Percentiles rank a stretch among this genome's conserved stretches.
phyloP scores from a whole-genome alignment of 2,113 vertebrate genomes.

The Nicator chloris region DNA sequence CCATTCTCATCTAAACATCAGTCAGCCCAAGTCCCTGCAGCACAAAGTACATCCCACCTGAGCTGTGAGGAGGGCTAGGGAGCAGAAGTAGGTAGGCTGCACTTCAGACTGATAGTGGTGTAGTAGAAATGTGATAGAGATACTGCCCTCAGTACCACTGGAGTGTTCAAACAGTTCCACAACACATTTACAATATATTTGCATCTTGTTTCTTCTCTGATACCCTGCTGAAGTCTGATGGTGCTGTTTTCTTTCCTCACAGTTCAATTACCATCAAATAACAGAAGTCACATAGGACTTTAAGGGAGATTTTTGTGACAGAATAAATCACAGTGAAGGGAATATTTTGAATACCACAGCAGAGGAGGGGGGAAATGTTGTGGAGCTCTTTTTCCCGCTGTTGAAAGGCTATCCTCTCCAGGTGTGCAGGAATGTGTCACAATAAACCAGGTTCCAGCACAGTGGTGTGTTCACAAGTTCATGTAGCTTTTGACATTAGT shows the following conservation, averaged over 20 bases:
- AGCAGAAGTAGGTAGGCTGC: neutral
- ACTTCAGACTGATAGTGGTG: neutral
- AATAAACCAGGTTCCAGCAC: conserved; percentile 8
- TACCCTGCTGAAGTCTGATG: neutral
- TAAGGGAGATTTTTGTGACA: neutral
- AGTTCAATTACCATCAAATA: neutral
- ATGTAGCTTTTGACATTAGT: conserved; percentile 29
- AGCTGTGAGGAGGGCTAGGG: neutral
- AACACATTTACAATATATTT: neutral
- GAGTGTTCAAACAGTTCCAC: neutral
- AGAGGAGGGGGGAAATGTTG: accelerated
- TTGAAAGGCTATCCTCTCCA: neutral
- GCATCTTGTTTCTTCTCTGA: neutral
- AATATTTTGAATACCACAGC: neutral
- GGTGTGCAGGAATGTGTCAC: neutral
- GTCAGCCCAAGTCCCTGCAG: neutral
- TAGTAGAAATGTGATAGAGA: neutral
- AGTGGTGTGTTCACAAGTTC: neutral
- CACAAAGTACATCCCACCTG: neutral
- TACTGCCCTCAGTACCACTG: accelerated
- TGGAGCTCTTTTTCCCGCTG: neutral
- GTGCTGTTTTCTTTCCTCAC: neutral
- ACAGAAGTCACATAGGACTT: neutral
- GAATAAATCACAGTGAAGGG: neutral
- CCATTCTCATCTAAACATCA: neutral